Evolutionary conservation across 1,140 invertebrate species (phyloP).

Genomic region (Triops cancriformis): DNA sequence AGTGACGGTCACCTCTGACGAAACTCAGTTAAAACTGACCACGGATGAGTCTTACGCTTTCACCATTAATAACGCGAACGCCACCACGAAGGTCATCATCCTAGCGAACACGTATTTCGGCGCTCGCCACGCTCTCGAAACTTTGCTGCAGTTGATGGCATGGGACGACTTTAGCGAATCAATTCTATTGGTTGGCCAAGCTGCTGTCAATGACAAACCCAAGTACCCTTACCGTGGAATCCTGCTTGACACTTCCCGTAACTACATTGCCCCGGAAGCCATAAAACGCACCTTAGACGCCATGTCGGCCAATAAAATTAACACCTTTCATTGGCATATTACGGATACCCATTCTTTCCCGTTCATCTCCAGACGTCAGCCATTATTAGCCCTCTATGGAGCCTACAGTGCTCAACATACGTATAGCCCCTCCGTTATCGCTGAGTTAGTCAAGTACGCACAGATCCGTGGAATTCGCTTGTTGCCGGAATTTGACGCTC

Average conservation of each 20-base stretch:
- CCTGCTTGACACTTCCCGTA: conserved; percentile 65
- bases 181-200: conserved; percentile 32
- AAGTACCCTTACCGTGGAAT: conserved; percentile 65
- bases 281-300: conserved; percentile 66
- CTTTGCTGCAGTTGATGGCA: conserved; percentile 59
- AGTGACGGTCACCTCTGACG: conserved; percentile 9
- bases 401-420: conserved; percentile 59
- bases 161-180: conserved; percentile 27
- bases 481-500: conserved; percentile 76
- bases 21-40: neutral
- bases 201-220: conserved; percentile 56
- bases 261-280: conserved; percentile 55
- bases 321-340: conserved; percentile 85
- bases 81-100: conserved; percentile 46
- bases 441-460: conserved; percentile 58
- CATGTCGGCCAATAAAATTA: conserved; percentile 71
- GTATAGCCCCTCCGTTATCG: conserved; percentile 60
- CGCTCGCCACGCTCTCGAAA: conserved; percentile 65
- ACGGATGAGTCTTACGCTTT: conserved; percentile 25
- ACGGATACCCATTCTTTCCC: conserved; percentile 81
- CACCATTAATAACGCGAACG: neutral
- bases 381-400: conserved; percentile 58
- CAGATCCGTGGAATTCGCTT: conserved; percentile 63
- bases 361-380: conserved; percentile 56
- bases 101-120: conserved; percentile 59